Base-by-base conservation (phyloP, 2,888 invertebrate genomes). In the Schrankia costaestrigalis region DNA sequence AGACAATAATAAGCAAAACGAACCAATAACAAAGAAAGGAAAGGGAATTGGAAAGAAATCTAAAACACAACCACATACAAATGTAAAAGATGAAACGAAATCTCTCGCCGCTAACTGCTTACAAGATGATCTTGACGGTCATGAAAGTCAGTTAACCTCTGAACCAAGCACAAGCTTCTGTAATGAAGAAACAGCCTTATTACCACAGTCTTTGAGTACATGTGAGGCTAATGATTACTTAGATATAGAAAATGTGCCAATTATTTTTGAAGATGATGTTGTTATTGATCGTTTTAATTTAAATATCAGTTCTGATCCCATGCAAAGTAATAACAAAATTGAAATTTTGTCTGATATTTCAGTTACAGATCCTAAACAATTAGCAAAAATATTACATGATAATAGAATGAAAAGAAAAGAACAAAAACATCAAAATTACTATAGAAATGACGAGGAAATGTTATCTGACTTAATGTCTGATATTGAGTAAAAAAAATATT, bases 1-100 rank as follows among this genome's bases (percentile, higher is more conserved):
- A 23, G 29, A 31, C 8, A 35, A 31, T 31, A 38, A 38, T 11
- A 39, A 35, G n/a, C 34, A 39, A 39, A 34, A 39, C 13, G 22
- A 32, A 32, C 27, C 32, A 15, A 10, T 29, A 29, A 33, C 29
- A 38, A 31, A 39, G 18, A 35, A 35, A 42, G 32, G 29, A 39
- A 42, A 42, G 25, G 35, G 32, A 32, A 43, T 43, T 13, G 42
- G 39, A 26, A 43, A 39, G 13, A 42, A 39, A 29, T 35, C 38
- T 26, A 39, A 42, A 42, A 31, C 24, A 18, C 38, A 24, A 38
- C 29, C 31, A 35, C 27, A 42, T 3, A 1, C 35, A 31, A 32
- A 28, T 35, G 27, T 24, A 27, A 32, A 25, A 31, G 35, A 30
- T 19, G 36, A 39, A 41, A 41, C 31, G 37, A 43, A 32, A 37